Percentiles rank a stretch among this genome's conserved stretches.
phyloP scores from a whole-genome alignment of 2,797 vertebrate species.

The Alauda arvensis region DNA sequence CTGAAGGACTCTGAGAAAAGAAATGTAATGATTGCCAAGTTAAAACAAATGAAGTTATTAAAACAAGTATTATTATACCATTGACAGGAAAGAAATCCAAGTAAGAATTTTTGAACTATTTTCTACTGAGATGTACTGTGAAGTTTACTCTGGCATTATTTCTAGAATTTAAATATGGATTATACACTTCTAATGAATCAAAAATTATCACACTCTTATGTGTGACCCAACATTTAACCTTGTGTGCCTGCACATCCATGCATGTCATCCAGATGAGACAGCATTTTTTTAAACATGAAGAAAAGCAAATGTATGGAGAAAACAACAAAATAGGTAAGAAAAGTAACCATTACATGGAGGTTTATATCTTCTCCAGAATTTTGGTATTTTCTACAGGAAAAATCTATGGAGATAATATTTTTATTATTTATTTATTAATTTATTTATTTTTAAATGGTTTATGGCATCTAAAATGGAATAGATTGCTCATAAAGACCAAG shows the following conservation, averaged over 20 bases:
- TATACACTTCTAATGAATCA: background rate
- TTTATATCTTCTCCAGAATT: background rate
- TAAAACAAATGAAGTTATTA: background rate
- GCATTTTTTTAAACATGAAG: background rate
- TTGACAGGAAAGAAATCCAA: background rate
- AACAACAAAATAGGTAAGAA: background rate
- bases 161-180: background rate
- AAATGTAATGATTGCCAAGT: background rate
- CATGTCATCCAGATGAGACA: background rate
- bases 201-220: background rate
- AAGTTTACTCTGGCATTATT: background rate
- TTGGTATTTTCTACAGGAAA: background rate
- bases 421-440: background rate
- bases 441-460: background rate
- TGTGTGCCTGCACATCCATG: background rate
- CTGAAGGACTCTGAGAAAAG: background rate
- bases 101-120: background rate
- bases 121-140: background rate
- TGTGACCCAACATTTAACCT: background rate
- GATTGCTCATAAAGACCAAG: background rate
- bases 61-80: background rate
- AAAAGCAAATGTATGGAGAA: background rate
- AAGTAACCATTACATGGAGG: background rate
- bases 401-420: background rate
- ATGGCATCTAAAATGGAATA: background rate